Base-by-base conservation (phyloP, 2,113 vertebrate species). In the Spea bombifrons region DNA sequence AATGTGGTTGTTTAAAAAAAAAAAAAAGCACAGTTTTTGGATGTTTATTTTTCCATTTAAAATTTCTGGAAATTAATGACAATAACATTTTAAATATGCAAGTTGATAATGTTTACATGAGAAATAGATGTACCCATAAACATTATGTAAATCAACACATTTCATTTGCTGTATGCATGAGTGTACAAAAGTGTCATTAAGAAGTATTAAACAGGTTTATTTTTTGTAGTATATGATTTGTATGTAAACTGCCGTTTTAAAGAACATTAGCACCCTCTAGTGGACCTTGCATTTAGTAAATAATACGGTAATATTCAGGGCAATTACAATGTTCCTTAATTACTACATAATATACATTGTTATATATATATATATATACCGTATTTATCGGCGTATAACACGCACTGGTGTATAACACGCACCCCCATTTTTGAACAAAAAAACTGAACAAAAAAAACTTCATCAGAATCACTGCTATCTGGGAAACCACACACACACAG, bases 201-300 rank as follows among this genome's bases (percentile, higher is more conserved):
- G n/a, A 64, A 17, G 55, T 59, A 12, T 59, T 12, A 59, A 59
- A 59, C 12, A 59, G 55, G 9, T 12, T 59, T 9, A 59, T 59
- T 59, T 59, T 12, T 13, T 6, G 50, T 12, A 59, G 55, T 59
- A 52, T 7, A 30, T 30, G 1, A 30, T 5, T 57, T 69, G 17
- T 48, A 50, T 64, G 4, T 48, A 49, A 16, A 50, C 1, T 71
- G 13, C 12, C 16, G 12, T 72, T 66, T 5, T 66, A 71, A 16
- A 78, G 67, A 8, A 15, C 45, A 65, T 78, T 65, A 78, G 17
- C 48, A 65, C 76, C 69, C 68, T 72, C 69, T 71, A 13, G 68
- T 72, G 76, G 76, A 55, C 9, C 15, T 30, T 30, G 30, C 30
- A 30, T 30, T 30, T 30, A 30, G 30, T 30, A 30, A 30, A 30